Percentiles rank a stretch among this genome's conserved stretches.
phyloP scores from a whole-genome alignment of 2,888 invertebrate species.

The Aphidoletes aphidimyza region DNA sequence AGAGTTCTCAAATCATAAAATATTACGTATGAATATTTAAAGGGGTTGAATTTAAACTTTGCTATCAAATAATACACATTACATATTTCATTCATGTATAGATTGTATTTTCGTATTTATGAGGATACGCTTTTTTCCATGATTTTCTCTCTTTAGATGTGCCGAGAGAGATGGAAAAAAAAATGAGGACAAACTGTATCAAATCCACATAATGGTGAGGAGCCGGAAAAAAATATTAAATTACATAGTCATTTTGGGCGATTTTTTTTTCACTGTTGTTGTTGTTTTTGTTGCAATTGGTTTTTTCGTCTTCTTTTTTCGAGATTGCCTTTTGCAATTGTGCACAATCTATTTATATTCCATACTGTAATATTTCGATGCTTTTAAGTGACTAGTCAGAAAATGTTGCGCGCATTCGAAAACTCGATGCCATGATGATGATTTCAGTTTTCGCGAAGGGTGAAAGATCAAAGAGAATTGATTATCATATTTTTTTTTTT shows the following conservation, averaged over 20 bases:
- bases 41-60: constrained; percentile 55
- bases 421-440: too few relatives aligned
- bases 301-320: too few relatives aligned
- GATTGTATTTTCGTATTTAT: not conserved
- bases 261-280: constrained; percentile 11
- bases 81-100: constrained; percentile 49
- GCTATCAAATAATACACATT: constrained; percentile 50
- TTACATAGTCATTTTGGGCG: constrained; percentile 46
- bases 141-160: not conserved
- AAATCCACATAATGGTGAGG: not conserved
- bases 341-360: not conserved
- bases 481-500: constrained; percentile 31
- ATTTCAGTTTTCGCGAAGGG: not conserved
- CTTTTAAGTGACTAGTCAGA: not conserved
- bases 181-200: constrained; percentile 32
- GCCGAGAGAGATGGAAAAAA: not conserved
- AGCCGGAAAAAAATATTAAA: constrained; percentile 15
- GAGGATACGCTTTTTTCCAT: not conserved
- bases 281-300: too few relatives aligned
- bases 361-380: not conserved
- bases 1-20: constrained; percentile 32
- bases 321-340: not conserved
- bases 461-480: constrained; percentile 51
- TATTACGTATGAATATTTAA: constrained; percentile 55
- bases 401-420: too few relatives aligned